A percentile compares a stretch with the other conserved stretches of the same genome.
Evolutionary conservation across 2,797 vertebrate species (phyloP).

Genomic region (Myotis planiceps): DNA sequence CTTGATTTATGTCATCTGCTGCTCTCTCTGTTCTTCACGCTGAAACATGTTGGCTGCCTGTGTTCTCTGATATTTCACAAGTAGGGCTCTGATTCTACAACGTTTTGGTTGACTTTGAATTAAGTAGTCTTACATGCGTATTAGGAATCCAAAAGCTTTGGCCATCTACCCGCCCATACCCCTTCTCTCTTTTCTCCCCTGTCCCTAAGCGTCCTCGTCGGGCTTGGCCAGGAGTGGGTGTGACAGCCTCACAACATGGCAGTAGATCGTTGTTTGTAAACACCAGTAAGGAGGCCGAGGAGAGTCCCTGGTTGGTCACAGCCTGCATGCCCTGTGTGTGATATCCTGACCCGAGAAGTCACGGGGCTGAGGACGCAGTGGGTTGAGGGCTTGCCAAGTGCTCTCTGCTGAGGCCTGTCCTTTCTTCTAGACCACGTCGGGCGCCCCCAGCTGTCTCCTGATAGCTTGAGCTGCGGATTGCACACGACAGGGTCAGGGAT

Average conservation of each 20-base stretch:
- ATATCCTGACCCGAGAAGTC: neutral
- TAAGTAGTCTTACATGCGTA: neutral
- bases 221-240: neutral
- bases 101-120: constrained; percentile 33
- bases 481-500: neutral
- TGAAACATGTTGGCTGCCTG: neutral
- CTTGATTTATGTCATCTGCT: constrained; percentile 53
- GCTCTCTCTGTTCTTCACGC: neutral
- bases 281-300: accelerated
- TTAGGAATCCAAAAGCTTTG: neutral
- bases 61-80: constrained; percentile 22
- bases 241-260: neutral
- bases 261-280: neutral
- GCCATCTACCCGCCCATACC: neutral
- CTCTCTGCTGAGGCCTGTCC: neutral
- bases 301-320: neutral
- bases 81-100: constrained; percentile 27
- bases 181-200: neutral
- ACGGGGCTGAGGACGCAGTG: neutral
- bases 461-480: neutral
- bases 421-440: accelerated
- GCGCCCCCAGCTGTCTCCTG: neutral
- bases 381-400: neutral
- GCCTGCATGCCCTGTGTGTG: neutral
- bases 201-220: neutral